Evolutionary conservation across 1,140 invertebrate species (phyloP), one percentile per base, ranked within the genome.

Genomic region (Anoplophora glabripennis): DNA sequence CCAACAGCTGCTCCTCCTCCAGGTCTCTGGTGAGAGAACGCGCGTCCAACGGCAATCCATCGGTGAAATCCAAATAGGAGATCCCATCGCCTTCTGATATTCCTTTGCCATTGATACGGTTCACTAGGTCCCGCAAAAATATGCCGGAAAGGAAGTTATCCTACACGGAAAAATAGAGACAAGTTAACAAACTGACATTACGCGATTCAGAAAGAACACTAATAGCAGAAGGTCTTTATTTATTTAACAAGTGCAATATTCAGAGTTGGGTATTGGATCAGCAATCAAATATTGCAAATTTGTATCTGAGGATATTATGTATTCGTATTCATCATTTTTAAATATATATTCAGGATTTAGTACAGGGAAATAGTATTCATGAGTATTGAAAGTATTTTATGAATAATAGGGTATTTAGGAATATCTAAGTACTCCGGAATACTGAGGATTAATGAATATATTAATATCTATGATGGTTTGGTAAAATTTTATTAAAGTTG

Each of bases 91-190:
- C 75, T n/a, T 83, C 83, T 51, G 79, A 82, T 38, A 89, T 77
- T 21, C 89, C 86, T 54, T 86, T 51, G 82, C 84, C 83, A 87
- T 87, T 57, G 8, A 66, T 57, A 1, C 83, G 81, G 66, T 87
- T 84, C 7, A 89, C 81, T 14, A 89, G 73, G 63, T 89, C 85
- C 49, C 83, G 82, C 35, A 89, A 73, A 51, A 89, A 72, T 11
- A 80, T 80, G 63, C 88, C 83, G 37, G 82, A 82, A 59, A 86
- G 76, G 44, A 78, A 59, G 28, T 34, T 36, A 46, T 72, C 71
- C 0, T 80, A 73, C 58, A 76, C 59, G 51, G 52, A 53, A 52
- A 42, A 21, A 36, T 12, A 11, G 44, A 15, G 4, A 48, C 5
- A 9, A 52, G 36, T 40, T 44, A 18, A 17, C 11, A 47, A 40